Evolutionary conservation across 2,888 invertebrate genomes (phyloP).

Genomic region (Melanchra persicariae): DNA sequence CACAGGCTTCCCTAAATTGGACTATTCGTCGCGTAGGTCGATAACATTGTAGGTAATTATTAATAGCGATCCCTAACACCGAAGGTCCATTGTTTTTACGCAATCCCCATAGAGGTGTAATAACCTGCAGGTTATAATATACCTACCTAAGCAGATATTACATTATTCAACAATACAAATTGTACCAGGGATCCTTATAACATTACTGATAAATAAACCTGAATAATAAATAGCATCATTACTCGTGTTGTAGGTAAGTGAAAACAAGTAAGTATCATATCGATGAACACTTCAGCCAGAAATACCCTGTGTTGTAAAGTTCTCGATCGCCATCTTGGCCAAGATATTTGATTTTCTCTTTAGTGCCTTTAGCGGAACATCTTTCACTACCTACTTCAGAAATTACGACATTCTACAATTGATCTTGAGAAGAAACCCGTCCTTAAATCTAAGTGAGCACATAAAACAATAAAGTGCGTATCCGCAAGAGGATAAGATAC

Average conservation of each 20-base stretch:
- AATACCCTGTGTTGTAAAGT: background rate
- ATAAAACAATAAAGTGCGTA: constrained; percentile 69
- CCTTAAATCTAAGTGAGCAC: constrained; percentile 64
- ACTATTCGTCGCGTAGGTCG: constrained; percentile 39
- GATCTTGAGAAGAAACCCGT: constrained; percentile 45
- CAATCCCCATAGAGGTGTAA: constrained; percentile 24
- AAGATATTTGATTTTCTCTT: constrained; percentile 8
- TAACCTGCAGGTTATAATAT: constrained; percentile 26
- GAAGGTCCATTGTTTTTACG: constrained; percentile 62
- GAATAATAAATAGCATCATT: constrained; percentile 4
- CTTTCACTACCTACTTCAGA: constrained; percentile 18
- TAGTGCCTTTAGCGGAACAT: constrained; percentile 22
- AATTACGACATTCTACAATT: constrained; percentile 44
- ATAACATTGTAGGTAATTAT: constrained; percentile 58
- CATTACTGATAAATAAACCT: constrained; percentile 30
- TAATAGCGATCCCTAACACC: constrained; percentile 59
- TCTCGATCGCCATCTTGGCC: constrained; percentile 24
- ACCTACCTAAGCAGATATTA: constrained; percentile 19
- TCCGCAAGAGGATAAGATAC: constrained; percentile 63
- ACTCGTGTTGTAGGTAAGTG: background rate
- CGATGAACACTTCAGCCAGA: background rate
- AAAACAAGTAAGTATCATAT: background rate
- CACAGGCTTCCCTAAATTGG: constrained; percentile 44
- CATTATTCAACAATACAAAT: constrained; percentile 44
- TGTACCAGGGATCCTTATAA: constrained; percentile 12